Base-by-base conservation (phyloP, 2,113 vertebrate species). In the Haplochromis vanheusdeni region DNA sequence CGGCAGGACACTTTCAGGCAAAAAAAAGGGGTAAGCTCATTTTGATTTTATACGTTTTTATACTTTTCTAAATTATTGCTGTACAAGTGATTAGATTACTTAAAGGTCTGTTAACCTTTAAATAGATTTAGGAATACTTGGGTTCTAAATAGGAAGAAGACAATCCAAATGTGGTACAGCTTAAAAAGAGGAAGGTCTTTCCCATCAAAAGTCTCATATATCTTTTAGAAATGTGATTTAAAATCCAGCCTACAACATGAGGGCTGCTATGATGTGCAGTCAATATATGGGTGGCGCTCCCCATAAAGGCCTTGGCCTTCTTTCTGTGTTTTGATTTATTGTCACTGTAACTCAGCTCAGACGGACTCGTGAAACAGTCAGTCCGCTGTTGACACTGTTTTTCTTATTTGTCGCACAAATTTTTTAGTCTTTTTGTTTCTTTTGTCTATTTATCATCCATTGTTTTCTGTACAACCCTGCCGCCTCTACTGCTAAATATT, bases 261-360 rank as follows among this genome's bases (percentile, higher is more conserved):
- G 85, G 86, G 80, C 93, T 89, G 85, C 89, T 73, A 65, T 95
- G 93, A 94, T 93, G 92, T 93, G 90, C 90, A 94, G 93, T 95
- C 94, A 94, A 95, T 94, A 95, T 94, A 96, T 95, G 95, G 95
- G 95, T 96, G 96, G 96, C 88, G 86, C 93, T 94, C 94, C 94
- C 96, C 95, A 95, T 95, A 94, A 93, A 95, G 95, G 92, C 95
- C 95, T 91, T 95, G 92, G 96, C 96, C 95, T 96, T 96, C 96
- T 96, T 96, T 90, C 87, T 87, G 21, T 19, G 10, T 87, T 86
- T 77, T 97, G 97, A 97, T 97, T 97, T 97, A 97, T 96, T 90
- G 95, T 93, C 93, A 42, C 21, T 83, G 89, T 92, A 91, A 94
- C 95, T 90, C 89, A 90, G 95, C 95, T 91, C 90, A 95, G 95